These are phyloP conservation scores for Noctua comes DNA, from an alignment of 2,888 invertebrate genomes.

Conservation along the genomic window DNA sequence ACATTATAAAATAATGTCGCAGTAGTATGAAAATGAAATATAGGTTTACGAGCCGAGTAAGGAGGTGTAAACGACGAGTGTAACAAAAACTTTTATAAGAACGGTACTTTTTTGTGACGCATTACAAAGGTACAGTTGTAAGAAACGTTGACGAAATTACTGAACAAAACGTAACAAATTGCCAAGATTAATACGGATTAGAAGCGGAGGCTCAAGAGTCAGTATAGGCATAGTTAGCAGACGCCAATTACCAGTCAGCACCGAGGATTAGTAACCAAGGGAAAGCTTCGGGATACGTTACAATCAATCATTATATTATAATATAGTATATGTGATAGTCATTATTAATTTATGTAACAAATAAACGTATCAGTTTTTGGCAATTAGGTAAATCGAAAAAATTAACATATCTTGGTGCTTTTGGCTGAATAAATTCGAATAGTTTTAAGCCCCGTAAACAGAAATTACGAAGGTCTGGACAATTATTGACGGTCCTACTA, in stretches of 20 bases:
- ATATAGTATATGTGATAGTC: not conserved
- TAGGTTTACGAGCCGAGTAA: slow-evolving; percentile 42
- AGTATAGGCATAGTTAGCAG: slow-evolving; percentile 29
- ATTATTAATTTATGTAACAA: not conserved
- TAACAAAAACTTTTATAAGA: slow-evolving; percentile 53
- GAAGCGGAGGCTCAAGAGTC: slow-evolving; percentile 32
- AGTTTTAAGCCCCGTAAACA: not conserved
- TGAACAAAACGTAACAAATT: slow-evolving; percentile 63
- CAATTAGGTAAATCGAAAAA: not conserved
- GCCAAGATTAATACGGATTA: slow-evolving; percentile 60
- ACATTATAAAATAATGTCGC: slow-evolving; percentile 43
- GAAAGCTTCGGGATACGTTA: not conserved
- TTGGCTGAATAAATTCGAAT: too few relatives aligned
- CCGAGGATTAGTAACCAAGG: slow-evolving; percentile 42
- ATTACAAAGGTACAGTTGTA: slow-evolving; percentile 46
- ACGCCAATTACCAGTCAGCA: slow-evolving; percentile 24
- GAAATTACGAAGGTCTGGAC: not conserved
- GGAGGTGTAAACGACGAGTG: slow-evolving; percentile 47
- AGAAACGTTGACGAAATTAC: slow-evolving; percentile 60
- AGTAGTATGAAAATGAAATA: slow-evolving; percentile 56
- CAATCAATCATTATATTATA: not conserved
- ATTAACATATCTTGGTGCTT: not conserved
- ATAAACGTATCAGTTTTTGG: not conserved
- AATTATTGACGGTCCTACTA: not conserved
- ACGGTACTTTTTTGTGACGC: slow-evolving; percentile 45